A percentile compares a stretch with the other conserved stretches of the same genome.
phyloP scores from a whole-genome alignment of 2,888 invertebrate genomes.

The Sthenelais limicola region DNA sequence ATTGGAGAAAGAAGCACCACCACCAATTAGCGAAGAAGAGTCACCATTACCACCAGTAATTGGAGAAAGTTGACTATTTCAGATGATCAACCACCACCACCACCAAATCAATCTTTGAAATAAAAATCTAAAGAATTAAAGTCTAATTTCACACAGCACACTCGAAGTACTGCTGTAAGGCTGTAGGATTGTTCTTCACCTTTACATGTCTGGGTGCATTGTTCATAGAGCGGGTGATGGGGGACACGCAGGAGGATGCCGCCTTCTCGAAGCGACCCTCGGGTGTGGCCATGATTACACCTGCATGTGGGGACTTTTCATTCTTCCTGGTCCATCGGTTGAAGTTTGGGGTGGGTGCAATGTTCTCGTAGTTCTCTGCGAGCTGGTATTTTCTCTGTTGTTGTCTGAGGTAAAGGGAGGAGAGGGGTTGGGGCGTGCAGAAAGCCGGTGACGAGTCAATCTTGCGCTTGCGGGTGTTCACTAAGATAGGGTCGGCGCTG shows the following conservation, averaged over 20 bases:
- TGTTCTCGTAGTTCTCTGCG: slow-evolving; percentile 30
- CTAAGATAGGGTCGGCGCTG: not conserved
- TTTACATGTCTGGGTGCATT: slow-evolving; percentile 20
- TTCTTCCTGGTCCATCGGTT: not conserved
- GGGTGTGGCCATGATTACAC: slow-evolving; percentile 28
- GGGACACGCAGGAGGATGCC: slow-evolving; percentile 7
- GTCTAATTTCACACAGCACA: slow-evolving; percentile 4
- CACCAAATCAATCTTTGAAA: too few relatives aligned
- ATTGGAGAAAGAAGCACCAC: not conserved
- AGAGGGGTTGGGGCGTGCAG: slow-evolving; percentile 13
- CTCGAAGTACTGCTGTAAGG: slow-evolving; percentile 1
- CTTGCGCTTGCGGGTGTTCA: slow-evolving; percentile 20
- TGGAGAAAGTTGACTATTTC: too few relatives aligned
- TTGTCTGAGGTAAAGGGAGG: not conserved
- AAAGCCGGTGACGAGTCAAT: not conserved
- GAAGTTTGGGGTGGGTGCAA: not conserved
- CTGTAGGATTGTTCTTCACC: slow-evolving; percentile 10
- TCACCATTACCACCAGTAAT: slow-evolving; percentile 12
- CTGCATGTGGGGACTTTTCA: slow-evolving; percentile 12
- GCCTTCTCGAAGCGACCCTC: slow-evolving; percentile 26
- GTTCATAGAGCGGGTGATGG: slow-evolving; percentile 34
- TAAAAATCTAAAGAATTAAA: too few relatives aligned
- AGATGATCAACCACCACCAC: not conserved
- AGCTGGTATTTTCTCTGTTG: not conserved
- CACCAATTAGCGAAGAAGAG: not conserved